A percentile compares a stretch with the other conserved stretches of the same genome.
Conservation (phyloP, 2,888 invertebrate genomes). For the Conistra vaccinii region DNA sequence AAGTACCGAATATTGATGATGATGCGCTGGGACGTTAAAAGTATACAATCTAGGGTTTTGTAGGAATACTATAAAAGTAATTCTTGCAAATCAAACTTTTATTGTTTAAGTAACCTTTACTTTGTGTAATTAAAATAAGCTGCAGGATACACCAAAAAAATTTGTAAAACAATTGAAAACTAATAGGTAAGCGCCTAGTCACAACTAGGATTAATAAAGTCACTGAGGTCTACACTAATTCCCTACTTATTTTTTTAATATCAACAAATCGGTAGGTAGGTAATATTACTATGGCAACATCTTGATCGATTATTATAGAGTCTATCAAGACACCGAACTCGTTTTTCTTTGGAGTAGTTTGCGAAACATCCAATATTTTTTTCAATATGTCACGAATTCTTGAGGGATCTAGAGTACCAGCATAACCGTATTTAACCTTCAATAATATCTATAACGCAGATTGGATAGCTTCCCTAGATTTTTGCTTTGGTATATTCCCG, state of each 20-base stretch:
- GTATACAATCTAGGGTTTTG: not conserved
- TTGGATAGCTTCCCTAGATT: conserved; percentile 5
- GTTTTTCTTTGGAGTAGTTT: not conserved
- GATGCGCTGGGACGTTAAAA: not conserved
- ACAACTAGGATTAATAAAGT: not conserved
- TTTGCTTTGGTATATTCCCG: not conserved
- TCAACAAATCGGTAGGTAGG: not conserved
- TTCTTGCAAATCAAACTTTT: not conserved
- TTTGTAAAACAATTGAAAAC: not conserved
- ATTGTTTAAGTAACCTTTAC: not conserved
- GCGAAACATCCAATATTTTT: not conserved
- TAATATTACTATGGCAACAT: not conserved
- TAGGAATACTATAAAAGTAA: not conserved
- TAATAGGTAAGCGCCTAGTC: not conserved
- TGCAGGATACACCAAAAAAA: too few relatives aligned
- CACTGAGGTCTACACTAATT: not conserved
- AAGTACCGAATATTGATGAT: not conserved
- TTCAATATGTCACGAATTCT: not conserved
- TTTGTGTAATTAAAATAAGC: not conserved
- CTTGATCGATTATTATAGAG: not conserved
- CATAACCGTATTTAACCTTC: conserved; percentile 1
- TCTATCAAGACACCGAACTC: not conserved
- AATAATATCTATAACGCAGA: not conserved
- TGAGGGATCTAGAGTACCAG: not conserved
- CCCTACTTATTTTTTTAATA: not conserved